Evolutionary conservation across 2,797 vertebrate genomes (phyloP), one percentile per base, ranked within the genome.

Genomic region (Cossypha dichroa): DNA sequence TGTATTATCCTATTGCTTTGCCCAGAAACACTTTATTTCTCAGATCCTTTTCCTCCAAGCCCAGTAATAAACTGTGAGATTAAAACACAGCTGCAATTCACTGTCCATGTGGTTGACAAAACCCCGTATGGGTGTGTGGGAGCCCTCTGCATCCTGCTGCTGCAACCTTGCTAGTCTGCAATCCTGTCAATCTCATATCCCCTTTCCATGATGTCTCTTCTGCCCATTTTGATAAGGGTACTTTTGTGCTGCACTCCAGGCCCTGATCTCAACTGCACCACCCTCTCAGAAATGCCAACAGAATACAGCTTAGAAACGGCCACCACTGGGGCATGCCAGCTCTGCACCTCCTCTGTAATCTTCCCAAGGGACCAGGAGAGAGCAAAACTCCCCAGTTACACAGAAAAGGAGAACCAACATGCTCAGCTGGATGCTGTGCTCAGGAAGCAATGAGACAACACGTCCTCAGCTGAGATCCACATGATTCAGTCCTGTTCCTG

Each of bases 391-490:
- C 15, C 25, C 34, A 51, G 31, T 29, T 41, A 54, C 40, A 33
- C 14, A 46, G 11, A 77, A 66, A 81, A 69, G 29, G 13, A 93
- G 41, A 81, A 22, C 9, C 55, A 58, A 49, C 31, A 46, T 16
- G 43, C n/a, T 28, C 10, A 8, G 4, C 17, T 29, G 33, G 36
- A 43, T 48, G 9, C 14, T 72, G 41, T 66, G 15, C 17, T 68
- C 20, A 70, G 2, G 10, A 40, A 6, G 9, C 33, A 54, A 54
- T 16, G 40, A 22, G 54, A 72, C 18, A 51, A 48, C 0, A 0
- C 1, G 1, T 48, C 49, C 25, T 52, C 48, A 48, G 26, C 5
- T 48, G 76, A 48, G 56, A 36, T 51, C 34, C 43, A 1, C 1
- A 2, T 51, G 15, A 83, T 23, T 77, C 40, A 15, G 11, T 31